phyloP scores from a whole-genome alignment of 2,113 vertebrate genomes.

The Sylvicapra grimmia region DNA sequence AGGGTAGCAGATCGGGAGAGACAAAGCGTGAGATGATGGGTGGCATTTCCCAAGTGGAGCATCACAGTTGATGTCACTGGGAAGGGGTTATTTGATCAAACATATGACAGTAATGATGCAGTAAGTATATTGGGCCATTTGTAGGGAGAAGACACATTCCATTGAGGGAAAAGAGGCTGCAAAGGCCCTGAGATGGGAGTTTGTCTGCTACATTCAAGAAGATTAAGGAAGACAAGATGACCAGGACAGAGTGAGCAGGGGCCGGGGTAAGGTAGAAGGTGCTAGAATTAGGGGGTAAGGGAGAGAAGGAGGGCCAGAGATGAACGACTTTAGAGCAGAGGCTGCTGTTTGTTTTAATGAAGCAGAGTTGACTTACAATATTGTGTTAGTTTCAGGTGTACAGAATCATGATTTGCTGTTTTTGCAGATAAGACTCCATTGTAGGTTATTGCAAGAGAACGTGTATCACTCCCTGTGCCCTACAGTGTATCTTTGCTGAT shows the following conservation, averaged over 20 bases:
- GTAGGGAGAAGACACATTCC: not conserved
- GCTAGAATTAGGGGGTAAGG: not conserved
- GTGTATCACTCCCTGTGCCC: not conserved
- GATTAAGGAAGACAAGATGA: not conserved
- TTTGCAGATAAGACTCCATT: not conserved
- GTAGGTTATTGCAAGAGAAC: not conserved
- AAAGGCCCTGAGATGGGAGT: not conserved
- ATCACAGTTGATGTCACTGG: not conserved
- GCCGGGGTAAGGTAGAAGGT: rapidly evolving
- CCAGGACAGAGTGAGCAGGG: not conserved
- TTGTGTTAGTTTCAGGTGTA: not conserved
- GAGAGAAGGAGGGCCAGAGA: not conserved
- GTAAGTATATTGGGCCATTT: not conserved
- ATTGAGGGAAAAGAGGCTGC: not conserved
- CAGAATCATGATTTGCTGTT: not conserved
- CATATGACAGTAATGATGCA: no score
- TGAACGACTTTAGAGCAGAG: rapidly evolving
- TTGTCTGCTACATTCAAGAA: not conserved
- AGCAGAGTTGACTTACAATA: not conserved
- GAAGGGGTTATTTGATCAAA: not conserved
- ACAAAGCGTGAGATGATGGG: not conserved
- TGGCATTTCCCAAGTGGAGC: not conserved
- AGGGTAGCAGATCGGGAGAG: no score
- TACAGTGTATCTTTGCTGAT: not conserved
- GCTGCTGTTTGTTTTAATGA: not conserved